Percentiles rank a stretch among this genome's conserved stretches.
Evolutionary conservation across 35 echinoderm and acorn worm species (phyloP).

Genomic region (Nesometra sesokonis): DNA sequence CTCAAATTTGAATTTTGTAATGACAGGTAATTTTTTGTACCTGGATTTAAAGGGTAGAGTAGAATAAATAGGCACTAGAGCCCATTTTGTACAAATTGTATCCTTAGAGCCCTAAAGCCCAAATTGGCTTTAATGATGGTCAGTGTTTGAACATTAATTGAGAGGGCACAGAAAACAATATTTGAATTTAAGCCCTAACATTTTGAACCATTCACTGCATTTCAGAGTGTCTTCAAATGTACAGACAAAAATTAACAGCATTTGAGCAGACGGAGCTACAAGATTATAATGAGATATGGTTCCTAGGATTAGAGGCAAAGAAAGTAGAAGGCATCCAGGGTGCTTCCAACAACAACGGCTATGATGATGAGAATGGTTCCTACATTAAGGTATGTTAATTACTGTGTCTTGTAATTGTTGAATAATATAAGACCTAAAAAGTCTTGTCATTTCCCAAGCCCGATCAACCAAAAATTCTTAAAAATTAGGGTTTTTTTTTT

Average conservation of each 20-base stretch:
- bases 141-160: not conserved
- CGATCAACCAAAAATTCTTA: no score
- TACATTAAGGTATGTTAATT: slow-evolving; percentile 57
- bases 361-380: slow-evolving; percentile 96
- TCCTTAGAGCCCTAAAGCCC: not conserved
- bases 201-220: not conserved
- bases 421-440: not conserved
- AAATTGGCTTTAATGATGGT: not conserved
- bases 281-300: slow-evolving; percentile 71
- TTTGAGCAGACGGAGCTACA: slow-evolving; percentile 76
- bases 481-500: no score
- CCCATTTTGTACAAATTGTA: no score
- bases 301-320: slow-evolving; percentile 71
- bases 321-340: slow-evolving; percentile 85
- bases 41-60: no score
- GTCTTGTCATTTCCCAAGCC: no score
- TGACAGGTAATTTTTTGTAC: no score
- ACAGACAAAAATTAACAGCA: slow-evolving; percentile 65
- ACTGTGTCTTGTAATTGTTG: not conserved
- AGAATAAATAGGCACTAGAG: no score
- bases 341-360: slow-evolving; percentile 88
- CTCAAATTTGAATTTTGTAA: no score
- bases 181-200: not conserved
- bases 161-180: not conserved
- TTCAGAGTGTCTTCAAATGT: not conserved